These are phyloP conservation scores for Eupithecia centaureata DNA, from an alignment of 2,888 invertebrate genomes.

Conservation along the genomic window DNA sequence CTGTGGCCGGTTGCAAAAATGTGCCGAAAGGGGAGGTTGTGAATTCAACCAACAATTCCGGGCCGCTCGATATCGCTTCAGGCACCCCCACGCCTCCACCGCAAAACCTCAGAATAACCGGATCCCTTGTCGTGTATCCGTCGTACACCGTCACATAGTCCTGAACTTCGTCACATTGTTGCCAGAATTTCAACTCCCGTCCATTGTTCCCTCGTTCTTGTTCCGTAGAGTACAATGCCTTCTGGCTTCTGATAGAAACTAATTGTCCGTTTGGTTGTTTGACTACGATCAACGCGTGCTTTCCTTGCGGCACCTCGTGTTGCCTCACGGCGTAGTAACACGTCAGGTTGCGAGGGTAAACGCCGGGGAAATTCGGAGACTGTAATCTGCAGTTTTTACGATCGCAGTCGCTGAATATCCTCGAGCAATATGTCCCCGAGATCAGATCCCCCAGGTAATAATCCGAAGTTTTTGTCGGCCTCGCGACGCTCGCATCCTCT, in stretches of 20 bases:
- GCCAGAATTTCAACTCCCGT: constrained; percentile 88
- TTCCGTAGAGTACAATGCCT: constrained; percentile 85
- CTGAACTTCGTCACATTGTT: constrained; percentile 93
- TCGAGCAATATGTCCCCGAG: constrained; percentile 95
- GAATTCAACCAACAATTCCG: constrained; percentile 94
- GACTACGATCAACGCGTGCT: constrained; percentile 94
- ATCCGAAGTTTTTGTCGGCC: constrained; percentile 80
- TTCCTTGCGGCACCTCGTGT: constrained; percentile 93
- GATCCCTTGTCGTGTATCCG: constrained; percentile 94
- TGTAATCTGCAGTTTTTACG: constrained; percentile 94
- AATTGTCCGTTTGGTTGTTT: constrained; percentile 93
- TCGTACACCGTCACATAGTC: constrained; percentile 95
- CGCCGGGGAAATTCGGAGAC: constrained; percentile 96
- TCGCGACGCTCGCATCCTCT: constrained; percentile 72
- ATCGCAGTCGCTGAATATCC: constrained; percentile 96
- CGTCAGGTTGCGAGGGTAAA: constrained; percentile 96
- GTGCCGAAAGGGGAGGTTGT: constrained; percentile 95
- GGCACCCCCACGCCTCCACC: constrained; percentile 94
- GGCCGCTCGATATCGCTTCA: constrained; percentile 93
- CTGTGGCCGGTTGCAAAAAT: constrained; percentile 91
- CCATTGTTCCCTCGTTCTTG: constrained; percentile 85
- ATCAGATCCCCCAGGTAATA: constrained; percentile 94
- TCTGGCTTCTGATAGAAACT: constrained; percentile 91
- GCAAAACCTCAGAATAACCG: constrained; percentile 94
- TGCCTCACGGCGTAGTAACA: constrained; percentile 96